These are phyloP conservation scores for Cynoglossus semilaevis DNA, from an alignment of 2,113 vertebrate species.

Conservation along the genomic window DNA sequence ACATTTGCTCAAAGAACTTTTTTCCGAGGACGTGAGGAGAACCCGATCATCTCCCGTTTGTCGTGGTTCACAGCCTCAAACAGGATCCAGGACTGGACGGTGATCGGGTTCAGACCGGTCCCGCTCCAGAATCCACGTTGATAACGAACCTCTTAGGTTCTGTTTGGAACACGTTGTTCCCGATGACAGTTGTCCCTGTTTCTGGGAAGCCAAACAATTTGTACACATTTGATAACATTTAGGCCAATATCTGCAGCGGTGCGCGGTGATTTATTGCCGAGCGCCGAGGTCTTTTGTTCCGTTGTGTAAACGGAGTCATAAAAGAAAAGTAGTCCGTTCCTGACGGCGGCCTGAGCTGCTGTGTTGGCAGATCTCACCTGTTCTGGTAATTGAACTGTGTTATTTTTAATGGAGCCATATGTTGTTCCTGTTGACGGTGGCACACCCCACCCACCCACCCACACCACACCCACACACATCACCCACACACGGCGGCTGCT, in stretches of 20 bases:
- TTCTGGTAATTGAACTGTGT: constrained; percentile 61
- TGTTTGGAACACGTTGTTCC: not conserved
- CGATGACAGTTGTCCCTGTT: not conserved
- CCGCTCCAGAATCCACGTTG: too few relatives aligned
- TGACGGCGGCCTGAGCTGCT: constrained; percentile 23
- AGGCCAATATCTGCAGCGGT: not conserved
- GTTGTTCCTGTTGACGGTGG: constrained; percentile 61
- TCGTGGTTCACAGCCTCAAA: too few relatives aligned
- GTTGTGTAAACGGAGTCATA: constrained; percentile 27
- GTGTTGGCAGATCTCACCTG: constrained; percentile 53
- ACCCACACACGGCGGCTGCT: constrained; percentile 1
- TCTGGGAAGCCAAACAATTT: not conserved
- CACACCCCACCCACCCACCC: constrained; percentile 25
- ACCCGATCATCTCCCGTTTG: too few relatives aligned
- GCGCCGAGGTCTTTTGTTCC: not conserved
- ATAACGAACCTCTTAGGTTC: not conserved
- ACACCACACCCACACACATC: constrained; percentile 29
- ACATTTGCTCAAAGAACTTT: too few relatives aligned
- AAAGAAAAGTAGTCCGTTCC: constrained; percentile 34
- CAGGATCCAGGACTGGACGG: not conserved
- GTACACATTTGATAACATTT: too few relatives aligned
- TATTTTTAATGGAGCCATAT: constrained; percentile 67
- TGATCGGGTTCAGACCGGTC: not conserved
- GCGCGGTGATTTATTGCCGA: not conserved
- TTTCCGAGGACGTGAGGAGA: too few relatives aligned